Evolutionary conservation across 2,888 invertebrate genomes (phyloP).

Genomic region (Pediacus dermestoides): DNA sequence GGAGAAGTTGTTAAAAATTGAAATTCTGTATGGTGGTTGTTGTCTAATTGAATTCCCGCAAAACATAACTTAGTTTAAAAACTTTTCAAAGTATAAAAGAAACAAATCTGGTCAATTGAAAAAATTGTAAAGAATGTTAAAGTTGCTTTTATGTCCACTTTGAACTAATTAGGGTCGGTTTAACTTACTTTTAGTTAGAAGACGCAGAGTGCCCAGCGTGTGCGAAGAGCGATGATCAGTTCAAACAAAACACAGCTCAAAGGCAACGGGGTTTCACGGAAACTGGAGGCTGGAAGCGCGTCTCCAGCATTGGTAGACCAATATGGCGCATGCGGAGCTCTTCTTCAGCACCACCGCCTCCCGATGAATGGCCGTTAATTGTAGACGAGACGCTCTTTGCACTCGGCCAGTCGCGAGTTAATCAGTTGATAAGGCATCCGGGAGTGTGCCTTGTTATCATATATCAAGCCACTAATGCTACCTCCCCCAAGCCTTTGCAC

Average conservation of each 20-base stretch:
- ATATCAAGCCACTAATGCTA: constrained; percentile 27
- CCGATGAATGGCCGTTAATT: constrained; percentile 44
- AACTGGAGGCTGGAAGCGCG: constrained; percentile 46
- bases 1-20: constrained; percentile 1
- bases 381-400: constrained; percentile 35
- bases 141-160: too few relatives aligned
- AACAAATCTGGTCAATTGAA: too few relatives aligned
- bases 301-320: constrained; percentile 32
- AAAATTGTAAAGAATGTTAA: too few relatives aligned
- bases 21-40: constrained; percentile 4
- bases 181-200: constrained; percentile 5
- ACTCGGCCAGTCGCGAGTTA: constrained; percentile 38
- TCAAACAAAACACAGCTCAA: constrained; percentile 18
- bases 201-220: constrained; percentile 7
- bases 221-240: constrained; percentile 1
- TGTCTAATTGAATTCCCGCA: constrained; percentile 2
- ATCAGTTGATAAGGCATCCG: constrained; percentile 41
- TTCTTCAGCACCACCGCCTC: constrained; percentile 35
- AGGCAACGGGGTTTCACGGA: constrained; percentile 36
- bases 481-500: constrained; percentile 12
- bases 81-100: too few relatives aligned
- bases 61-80: neutral
- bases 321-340: constrained; percentile 40
- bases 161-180: too few relatives aligned
- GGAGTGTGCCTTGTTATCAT: constrained; percentile 34